Base-by-base conservation (phyloP, 2,888 invertebrate genomes). In the Tenthredo notha region DNA sequence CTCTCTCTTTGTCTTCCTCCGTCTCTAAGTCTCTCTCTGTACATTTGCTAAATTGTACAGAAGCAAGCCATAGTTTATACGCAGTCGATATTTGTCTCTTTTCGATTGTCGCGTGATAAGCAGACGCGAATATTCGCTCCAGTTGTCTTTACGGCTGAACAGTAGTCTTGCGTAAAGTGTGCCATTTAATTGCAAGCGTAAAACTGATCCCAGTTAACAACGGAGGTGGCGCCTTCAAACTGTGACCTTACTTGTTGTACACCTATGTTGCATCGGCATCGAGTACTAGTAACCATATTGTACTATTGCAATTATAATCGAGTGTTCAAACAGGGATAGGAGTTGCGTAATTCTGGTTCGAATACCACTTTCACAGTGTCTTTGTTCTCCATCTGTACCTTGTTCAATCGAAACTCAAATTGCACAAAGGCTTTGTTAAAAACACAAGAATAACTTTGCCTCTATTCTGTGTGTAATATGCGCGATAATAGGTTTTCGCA, bases 31-130 rank as follows among this genome's bases (percentile, higher is more conserved):
- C 47, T 54, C 54, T 21, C 58, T 80, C 58, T 80, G 40, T 58
- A 80, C 80, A 80, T 80, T 80, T 80, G 40, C 40, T 40, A 80
- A 80, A 80, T 80, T 80, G 80, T 80, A 40, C 40, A 37, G 40
- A 61, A 80, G 58, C 80, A 40, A 40, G 80, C 61, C 58, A n/a
- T n/a, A 50, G 40, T 50, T 37, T 61, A 80, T 80, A 40, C 58
- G 7, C 12, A 29, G 58, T 80, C 80, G 80, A 80, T 80, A 58
- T 80, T 58, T 40, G 40, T 37, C 80, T 80, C 80, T 10, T 80
- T 80, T 37, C 15, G 61, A 80, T 80, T 61, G 58, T 61, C 61
- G 40, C 80, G 12, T 77, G 80, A 80, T 61, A 80, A 80, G n/a
- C 80, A 80, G 80, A 40, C 61, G 61, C n/a, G 61, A 80, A 37